Conservation (phyloP, 2,113 vertebrate genomes). For the Pluvianellus socialis region DNA sequence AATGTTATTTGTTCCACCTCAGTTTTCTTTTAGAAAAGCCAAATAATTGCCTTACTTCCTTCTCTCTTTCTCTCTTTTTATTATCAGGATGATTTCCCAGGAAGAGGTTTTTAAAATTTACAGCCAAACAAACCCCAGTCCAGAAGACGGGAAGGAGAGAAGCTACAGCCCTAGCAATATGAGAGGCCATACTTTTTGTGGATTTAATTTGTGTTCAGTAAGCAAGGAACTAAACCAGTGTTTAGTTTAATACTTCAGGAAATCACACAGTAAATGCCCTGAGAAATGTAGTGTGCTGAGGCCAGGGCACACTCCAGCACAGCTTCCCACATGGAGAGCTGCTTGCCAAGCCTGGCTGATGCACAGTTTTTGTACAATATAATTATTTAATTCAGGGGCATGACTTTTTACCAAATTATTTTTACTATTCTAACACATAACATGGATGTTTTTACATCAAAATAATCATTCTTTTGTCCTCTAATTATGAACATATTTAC, state of each 20-base stretch:
- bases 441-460: neutral
- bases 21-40: neutral
- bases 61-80: neutral
- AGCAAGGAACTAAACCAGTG: neutral
- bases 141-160: neutral
- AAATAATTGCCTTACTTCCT: neutral
- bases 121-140: neutral
- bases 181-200: neutral
- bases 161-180: neutral
- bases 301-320: neutral
- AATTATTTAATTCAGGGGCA: neutral
- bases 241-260: conserved; percentile 19
- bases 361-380: neutral
- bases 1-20: neutral
- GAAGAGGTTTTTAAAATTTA: neutral
- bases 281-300: neutral
- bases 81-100: neutral
- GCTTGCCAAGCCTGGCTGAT: conserved; percentile 24
- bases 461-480: neutral
- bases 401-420: neutral
- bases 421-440: neutral
- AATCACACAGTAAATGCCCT: neutral
- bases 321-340: neutral
- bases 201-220: neutral
- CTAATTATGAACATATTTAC: neutral